Conservation (phyloP, 2,888 invertebrate genomes). For the Malacosoma neustria region DNA sequence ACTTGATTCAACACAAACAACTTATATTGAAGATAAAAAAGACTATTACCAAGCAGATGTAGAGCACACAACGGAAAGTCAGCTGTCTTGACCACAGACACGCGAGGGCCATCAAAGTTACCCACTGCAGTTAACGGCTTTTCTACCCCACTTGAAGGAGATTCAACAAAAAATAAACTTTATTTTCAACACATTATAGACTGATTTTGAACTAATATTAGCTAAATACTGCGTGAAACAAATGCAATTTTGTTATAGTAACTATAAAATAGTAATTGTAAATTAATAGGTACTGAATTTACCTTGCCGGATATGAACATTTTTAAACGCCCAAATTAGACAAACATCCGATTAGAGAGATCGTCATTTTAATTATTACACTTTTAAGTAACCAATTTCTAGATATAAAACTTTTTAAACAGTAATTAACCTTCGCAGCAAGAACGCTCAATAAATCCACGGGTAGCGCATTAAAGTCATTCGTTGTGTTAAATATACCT, state of each 20-base stretch:
- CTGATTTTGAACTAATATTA: neutral
- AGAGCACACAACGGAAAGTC: constrained; percentile 15
- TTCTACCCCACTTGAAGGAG: constrained; percentile 6
- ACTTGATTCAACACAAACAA: too few relatives aligned
- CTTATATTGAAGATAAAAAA: too few relatives aligned
- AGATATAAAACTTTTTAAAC: too few relatives aligned
- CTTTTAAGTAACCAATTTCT: too few relatives aligned
- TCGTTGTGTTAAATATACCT: constrained; percentile 25
- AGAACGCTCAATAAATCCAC: constrained; percentile 22
- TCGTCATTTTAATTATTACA: too few relatives aligned
- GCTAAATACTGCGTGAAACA: neutral
- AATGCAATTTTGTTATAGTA: neutral
- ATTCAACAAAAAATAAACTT: constrained; percentile 9
- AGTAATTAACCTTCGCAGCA: neutral
- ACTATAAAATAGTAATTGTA: too few relatives aligned
- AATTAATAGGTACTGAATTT: too few relatives aligned
- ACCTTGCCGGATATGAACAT: too few relatives aligned
- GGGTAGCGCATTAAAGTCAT: constrained; percentile 32
- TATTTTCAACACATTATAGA: neutral
- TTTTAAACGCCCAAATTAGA: too few relatives aligned
- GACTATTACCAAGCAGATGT: neutral
- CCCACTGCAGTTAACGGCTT: constrained; percentile 23
- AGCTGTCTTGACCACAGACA: constrained; percentile 26
- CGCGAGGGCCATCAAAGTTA: constrained; percentile 31
- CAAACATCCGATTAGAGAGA: too few relatives aligned